These are phyloP conservation scores for Pomacea maculata DNA, from an alignment of 1,140 invertebrate genomes.

Conservation along the genomic window DNA sequence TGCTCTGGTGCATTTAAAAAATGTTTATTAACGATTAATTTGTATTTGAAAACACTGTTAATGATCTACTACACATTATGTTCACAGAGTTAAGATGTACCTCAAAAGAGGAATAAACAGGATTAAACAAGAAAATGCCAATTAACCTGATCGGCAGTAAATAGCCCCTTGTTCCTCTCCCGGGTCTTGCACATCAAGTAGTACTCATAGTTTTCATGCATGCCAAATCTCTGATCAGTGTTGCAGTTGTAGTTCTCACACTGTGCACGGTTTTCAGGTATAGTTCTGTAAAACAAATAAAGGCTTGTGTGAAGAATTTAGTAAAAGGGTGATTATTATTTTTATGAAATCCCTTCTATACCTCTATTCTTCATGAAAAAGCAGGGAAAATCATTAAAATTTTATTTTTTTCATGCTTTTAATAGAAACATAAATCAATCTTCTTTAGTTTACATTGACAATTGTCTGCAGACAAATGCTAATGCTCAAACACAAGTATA, in stretches of 20 bases:
- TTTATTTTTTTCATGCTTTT: not conserved
- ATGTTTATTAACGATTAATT: no score
- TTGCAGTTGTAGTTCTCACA: conserved; percentile 58
- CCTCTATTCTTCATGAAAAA: not conserved
- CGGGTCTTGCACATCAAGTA: conserved; percentile 50
- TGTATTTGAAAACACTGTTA: no score
- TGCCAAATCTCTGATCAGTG: conserved; percentile 52
- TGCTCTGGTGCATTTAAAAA: no score
- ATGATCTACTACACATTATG: no score
- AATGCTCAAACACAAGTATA: no score
- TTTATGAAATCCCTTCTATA: not conserved
- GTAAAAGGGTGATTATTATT: not conserved
- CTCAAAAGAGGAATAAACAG: no score
- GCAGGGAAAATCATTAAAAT: not conserved
- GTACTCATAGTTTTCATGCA: conserved; percentile 57
- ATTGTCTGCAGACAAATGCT: no score
- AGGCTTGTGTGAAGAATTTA: not conserved
- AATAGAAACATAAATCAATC: no score
- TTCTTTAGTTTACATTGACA: no score
- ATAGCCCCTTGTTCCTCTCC: conserved; percentile 54
- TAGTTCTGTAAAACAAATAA: conserved; percentile 49
- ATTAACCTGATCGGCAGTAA: conserved; percentile 59
- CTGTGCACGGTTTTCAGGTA: conserved; percentile 40
- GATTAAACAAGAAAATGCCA: no score
- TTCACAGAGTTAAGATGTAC: no score